Evolutionary conservation across 2,113 vertebrate species (phyloP).

Genomic region (Psilopsiagon aymara): DNA sequence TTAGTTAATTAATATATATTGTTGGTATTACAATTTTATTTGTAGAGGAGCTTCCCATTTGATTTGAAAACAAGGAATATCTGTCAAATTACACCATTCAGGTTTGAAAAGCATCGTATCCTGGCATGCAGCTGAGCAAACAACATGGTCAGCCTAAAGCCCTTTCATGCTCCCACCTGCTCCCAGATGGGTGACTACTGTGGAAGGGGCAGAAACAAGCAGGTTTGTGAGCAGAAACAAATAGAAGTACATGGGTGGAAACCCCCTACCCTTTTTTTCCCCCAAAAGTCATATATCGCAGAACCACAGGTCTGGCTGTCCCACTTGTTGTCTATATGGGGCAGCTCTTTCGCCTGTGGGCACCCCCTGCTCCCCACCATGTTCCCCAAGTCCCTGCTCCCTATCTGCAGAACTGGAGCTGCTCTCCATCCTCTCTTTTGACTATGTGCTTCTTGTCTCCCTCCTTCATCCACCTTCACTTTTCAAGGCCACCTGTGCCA

Average conservation of each 20-base stretch:
- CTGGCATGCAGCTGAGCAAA: background rate
- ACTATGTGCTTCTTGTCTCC: too few species aligned
- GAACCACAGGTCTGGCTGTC: background rate
- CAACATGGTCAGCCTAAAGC: background rate
- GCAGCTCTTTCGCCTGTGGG: background rate
- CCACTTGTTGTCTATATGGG: rapidly evolving
- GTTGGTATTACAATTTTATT: background rate
- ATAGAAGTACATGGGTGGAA: background rate
- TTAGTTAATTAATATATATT: background rate
- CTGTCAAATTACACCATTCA: background rate
- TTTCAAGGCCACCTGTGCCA: too few species aligned
- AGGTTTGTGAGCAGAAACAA: background rate
- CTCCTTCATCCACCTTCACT: background rate
- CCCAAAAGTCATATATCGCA: background rate
- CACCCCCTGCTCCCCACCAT: rapidly evolving
- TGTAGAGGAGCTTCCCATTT: background rate
- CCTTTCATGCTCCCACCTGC: background rate
- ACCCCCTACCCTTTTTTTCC: background rate
- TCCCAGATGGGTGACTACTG: background rate
- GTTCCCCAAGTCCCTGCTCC: background rate
- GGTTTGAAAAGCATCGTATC: background rate
- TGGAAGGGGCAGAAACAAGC: background rate
- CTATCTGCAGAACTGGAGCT: rapidly evolving
- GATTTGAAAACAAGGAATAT: background rate
- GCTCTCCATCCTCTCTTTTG: rapidly evolving